Percentiles rank a stretch among this genome's conserved stretches.
Evolutionary conservation across 2,888 invertebrate genomes (phyloP).

Genomic region (Andrena marginata): DNA sequence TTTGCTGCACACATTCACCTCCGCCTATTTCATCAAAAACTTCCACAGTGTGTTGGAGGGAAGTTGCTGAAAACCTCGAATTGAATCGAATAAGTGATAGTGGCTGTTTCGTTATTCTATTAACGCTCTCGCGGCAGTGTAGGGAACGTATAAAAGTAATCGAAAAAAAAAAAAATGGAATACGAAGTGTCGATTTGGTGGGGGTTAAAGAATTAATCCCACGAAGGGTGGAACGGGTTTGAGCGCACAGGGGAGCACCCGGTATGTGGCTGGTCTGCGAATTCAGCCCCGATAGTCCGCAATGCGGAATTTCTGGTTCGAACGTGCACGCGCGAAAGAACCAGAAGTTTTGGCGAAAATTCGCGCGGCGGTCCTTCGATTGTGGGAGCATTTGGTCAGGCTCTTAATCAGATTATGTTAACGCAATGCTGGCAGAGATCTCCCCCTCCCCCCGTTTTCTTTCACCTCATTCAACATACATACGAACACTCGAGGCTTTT

Average conservation of each 20-base stretch:
- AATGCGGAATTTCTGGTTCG: conserved; percentile 80
- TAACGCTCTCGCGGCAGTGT: neutral
- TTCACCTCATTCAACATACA: neutral
- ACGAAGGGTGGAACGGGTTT: conserved; percentile 19
- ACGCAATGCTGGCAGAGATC: conserved; percentile 3
- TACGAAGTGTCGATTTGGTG: neutral
- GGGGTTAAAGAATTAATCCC: conserved; percentile 69
- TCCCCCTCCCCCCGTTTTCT: neutral
- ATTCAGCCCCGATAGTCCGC: conserved; percentile 80
- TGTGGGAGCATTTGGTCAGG: conserved; percentile 3
- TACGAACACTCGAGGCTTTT: neutral
- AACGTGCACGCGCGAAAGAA: conserved; percentile 74
- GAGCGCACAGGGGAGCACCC: conserved; percentile 57
- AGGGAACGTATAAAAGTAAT: conserved; percentile 15
- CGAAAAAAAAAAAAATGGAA: neutral
- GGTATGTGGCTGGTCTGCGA: conserved; percentile 71
- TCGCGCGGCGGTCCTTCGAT: conserved; percentile 51
- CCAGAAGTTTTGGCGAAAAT: conserved; percentile 66
- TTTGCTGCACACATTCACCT: too few species aligned
- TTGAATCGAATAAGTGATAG: too few species aligned
- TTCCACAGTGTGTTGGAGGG: too few species aligned
- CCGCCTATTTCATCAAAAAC: too few species aligned
- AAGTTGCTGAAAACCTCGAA: too few species aligned
- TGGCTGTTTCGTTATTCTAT: neutral
- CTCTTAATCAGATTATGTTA: conserved; percentile 38